Evolutionary conservation across 2,797 vertebrate species (phyloP).

Genomic region (Anguilla obscura): DNA sequence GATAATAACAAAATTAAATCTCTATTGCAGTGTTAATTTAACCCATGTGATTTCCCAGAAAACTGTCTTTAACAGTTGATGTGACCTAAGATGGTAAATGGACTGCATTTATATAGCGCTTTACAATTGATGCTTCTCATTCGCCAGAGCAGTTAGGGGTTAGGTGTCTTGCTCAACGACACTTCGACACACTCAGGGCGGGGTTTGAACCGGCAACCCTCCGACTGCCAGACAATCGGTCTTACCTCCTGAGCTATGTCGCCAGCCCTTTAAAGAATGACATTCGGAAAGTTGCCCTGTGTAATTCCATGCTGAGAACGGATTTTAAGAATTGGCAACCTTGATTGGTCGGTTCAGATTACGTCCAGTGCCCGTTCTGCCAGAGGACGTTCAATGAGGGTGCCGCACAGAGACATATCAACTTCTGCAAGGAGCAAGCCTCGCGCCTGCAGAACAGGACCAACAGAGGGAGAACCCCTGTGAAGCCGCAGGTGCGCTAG

Average conservation of each 20-base stretch:
- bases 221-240: no score
- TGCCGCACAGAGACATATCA: constrained; percentile 93
- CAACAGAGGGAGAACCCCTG: constrained; percentile 82
- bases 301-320: background rate
- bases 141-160: no score
- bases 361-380: constrained; percentile 92
- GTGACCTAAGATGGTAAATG: background rate
- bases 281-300: background rate
- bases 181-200: no score
- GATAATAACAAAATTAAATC: no score
- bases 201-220: no score
- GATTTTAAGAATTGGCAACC: constrained; percentile 12
- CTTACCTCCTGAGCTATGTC: no score
- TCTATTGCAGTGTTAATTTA: no score
- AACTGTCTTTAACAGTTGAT: background rate
- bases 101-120: no score
- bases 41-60: no score
- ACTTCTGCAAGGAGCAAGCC: constrained; percentile 93
- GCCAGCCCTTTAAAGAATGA: background rate
- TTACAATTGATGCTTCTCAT: no score
- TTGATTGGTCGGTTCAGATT: constrained; percentile 76
- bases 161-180: no score
- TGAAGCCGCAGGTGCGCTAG: constrained; percentile 75
- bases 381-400: constrained; percentile 89
- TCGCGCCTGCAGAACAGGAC: constrained; percentile 86